Evolutionary conservation across 2,113 vertebrate genomes (phyloP).

Genomic region (Erpornis zantholeuca): DNA sequence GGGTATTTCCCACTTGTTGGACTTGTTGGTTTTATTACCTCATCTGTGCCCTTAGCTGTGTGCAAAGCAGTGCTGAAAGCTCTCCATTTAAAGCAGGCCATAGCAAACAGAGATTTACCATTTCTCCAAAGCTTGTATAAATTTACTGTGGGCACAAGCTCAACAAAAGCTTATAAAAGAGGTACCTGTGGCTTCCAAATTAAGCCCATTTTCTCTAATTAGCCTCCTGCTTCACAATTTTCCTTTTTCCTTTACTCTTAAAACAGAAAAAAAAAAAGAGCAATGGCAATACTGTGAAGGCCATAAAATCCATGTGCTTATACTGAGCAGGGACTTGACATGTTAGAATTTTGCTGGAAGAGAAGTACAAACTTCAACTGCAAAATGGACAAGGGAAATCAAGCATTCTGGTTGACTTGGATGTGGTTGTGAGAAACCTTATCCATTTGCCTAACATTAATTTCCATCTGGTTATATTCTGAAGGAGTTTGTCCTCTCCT

Average conservation of each 20-base stretch:
- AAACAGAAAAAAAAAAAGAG: neutral
- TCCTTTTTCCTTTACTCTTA: constrained; percentile 14
- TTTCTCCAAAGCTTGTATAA: constrained; percentile 48
- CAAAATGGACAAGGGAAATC: neutral
- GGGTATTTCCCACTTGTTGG: constrained; percentile 13
- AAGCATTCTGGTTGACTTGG: neutral
- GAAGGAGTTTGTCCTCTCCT: neutral
- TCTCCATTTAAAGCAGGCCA: constrained; percentile 50
- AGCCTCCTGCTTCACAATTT: constrained; percentile 56
- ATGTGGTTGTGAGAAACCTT: neutral
- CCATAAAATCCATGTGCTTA: constrained; percentile 51
- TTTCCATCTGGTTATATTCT: neutral
- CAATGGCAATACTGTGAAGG: neutral
- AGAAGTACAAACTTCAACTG: constrained; percentile 18
- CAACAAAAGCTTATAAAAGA: constrained; percentile 68
- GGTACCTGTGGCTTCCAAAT: constrained; percentile 69
- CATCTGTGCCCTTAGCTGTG: constrained; percentile 22
- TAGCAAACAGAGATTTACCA: constrained; percentile 27
- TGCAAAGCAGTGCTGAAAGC: constrained; percentile 32
- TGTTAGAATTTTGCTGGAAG: constrained; percentile 10
- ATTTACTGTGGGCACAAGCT: constrained; percentile 51
- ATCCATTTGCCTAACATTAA: neutral
- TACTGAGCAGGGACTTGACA: constrained; percentile 23
- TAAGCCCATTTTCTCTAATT: constrained; percentile 70
- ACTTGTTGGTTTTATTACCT: constrained; percentile 62